phyloP scores from a whole-genome alignment of 2,888 invertebrate species.

The Isotomurus palustris region DNA sequence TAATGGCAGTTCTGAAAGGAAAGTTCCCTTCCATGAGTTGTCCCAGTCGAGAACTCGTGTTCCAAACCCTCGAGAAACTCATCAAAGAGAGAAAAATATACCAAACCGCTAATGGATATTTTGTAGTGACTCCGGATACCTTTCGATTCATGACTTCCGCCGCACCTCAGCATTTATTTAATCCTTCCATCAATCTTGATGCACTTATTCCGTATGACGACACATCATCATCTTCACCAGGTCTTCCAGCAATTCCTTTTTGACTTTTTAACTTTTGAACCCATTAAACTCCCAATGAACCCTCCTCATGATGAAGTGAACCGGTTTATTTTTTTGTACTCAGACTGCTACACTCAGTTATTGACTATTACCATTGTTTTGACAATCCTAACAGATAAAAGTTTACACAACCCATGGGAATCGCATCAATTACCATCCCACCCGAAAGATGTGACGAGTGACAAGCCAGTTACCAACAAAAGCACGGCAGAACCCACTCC shows the following conservation, averaged over 20 bases:
- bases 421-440: background rate
- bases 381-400: background rate
- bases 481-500: too few species aligned
- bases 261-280: background rate
- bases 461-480: too few species aligned
- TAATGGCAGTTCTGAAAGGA: constrained; percentile 61
- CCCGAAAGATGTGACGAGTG: too few species aligned
- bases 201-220: constrained; percentile 11
- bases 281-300: background rate
- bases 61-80: constrained; percentile 81
- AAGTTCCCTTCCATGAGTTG: constrained; percentile 76
- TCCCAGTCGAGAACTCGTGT: constrained; percentile 79
- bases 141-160: constrained; percentile 33
- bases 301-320: background rate
- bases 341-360: background rate
- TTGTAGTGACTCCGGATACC: constrained; percentile 86
- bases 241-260: background rate
- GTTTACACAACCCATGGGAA: background rate
- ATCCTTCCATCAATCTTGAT: constrained; percentile 27
- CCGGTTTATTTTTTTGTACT: background rate
- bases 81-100: constrained; percentile 80
- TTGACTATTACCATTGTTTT: background rate
- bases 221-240: background rate
- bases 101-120: constrained; percentile 88
- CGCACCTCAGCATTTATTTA: constrained; percentile 9